Percentiles rank a stretch among this genome's conserved stretches.
phyloP scores from a whole-genome alignment of 35 echinoderm and acorn worm genomes.

The Lytechinus variegatus region DNA sequence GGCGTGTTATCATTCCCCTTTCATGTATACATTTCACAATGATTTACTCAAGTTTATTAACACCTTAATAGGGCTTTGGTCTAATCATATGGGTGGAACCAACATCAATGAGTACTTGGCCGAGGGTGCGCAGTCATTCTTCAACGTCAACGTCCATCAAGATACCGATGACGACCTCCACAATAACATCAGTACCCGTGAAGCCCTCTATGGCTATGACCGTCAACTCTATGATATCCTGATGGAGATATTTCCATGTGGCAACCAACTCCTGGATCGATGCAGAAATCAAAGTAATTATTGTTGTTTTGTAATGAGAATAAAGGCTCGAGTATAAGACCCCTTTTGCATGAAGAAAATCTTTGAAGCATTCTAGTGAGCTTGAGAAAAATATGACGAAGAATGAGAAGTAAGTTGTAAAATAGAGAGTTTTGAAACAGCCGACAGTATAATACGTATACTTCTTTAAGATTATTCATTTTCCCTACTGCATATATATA shows the following conservation, averaged over 20 bases:
- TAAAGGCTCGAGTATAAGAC: no score
- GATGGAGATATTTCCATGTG: conserved; percentile 71
- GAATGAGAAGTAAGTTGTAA: no score
- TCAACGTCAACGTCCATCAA: conserved; percentile 54
- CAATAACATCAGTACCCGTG: conserved; percentile 65
- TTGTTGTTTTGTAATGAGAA: background rate
- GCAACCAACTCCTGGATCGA: conserved; percentile 59
- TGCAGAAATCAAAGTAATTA: conserved; percentile 70
- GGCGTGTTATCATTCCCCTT: no score
- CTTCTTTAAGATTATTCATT: no score
- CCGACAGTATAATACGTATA: no score
- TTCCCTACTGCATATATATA: no score
- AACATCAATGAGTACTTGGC: conserved; percentile 67
- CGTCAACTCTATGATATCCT: conserved; percentile 54
- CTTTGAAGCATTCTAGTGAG: no score
- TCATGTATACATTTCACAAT: no score
- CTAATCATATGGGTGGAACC: conserved; percentile 43
- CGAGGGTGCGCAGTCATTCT: conserved; percentile 76
- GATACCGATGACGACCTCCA: conserved; percentile 55
- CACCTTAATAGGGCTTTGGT: background rate
- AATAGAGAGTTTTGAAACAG: no score
- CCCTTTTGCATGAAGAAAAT: no score
- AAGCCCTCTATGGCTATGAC: conserved; percentile 61
- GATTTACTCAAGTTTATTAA: no score
- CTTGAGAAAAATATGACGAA: no score